These are phyloP conservation scores for Apamea epomidion DNA, from an alignment of 2,888 invertebrate genomes.

Conservation along the genomic window DNA sequence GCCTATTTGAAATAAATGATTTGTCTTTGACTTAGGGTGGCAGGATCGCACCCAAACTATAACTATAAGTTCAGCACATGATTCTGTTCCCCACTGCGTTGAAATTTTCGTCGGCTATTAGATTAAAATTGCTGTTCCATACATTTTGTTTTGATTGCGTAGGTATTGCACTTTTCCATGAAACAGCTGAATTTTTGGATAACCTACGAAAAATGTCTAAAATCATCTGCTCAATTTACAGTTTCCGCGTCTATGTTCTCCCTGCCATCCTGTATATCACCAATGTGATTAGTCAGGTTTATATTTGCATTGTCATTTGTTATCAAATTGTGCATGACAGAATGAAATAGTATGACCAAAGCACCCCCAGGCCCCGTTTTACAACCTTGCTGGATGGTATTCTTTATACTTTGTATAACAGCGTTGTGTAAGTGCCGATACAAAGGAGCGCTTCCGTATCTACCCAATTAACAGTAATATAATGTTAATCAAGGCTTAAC, in stretches of 20 bases:
- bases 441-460: neutral
- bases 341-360: neutral
- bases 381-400: neutral
- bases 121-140: too few species aligned
- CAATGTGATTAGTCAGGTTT: neutral
- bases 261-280: neutral
- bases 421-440: neutral
- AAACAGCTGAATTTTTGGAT: too few species aligned
- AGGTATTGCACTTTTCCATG: too few species aligned
- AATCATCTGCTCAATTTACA: neutral
- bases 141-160: too few species aligned
- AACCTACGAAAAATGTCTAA: neutral
- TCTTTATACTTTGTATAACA: too few species aligned
- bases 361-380: neutral
- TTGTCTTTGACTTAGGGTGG: too few species aligned
- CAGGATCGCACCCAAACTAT: too few species aligned
- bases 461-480: conserved; percentile 11
- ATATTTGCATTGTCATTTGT: neutral
- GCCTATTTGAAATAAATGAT: too few species aligned
- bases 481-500: conserved; percentile 4
- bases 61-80: too few species aligned
- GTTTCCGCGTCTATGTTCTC: neutral
- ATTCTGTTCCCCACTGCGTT: neutral
- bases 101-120: neutral
- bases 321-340: neutral